Conservation (phyloP, 2,113 vertebrate species). For the Gobiocypris rarus region DNA sequence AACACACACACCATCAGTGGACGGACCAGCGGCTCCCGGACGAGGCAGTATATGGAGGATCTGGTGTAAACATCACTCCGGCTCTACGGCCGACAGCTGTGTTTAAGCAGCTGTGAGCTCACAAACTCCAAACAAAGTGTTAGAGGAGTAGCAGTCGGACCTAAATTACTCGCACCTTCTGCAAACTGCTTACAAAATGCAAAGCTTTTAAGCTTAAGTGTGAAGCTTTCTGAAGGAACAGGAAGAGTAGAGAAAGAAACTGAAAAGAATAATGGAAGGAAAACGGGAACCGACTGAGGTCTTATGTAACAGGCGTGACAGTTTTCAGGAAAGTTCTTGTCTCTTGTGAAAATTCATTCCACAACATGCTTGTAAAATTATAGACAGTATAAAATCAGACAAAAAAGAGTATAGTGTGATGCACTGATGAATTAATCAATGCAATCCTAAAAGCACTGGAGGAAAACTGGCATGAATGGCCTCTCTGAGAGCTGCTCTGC, state of each 20-base stretch:
- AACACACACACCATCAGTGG: neutral
- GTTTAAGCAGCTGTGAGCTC: conserved; percentile 74
- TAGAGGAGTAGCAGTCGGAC: conserved; percentile 48
- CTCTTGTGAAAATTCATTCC: no score
- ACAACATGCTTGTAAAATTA: neutral
- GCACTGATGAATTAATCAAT: neutral
- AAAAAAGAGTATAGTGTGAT: neutral
- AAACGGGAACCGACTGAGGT: neutral
- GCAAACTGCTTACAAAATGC: conserved; percentile 49
- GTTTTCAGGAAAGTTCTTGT: neutral
- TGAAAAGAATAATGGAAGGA: neutral
- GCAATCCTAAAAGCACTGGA: neutral
- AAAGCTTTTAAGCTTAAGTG: conserved; percentile 5
- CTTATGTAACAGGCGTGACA: neutral
- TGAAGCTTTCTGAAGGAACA: conserved; percentile 15
- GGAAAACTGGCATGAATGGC: neutral
- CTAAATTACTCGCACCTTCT: conserved; percentile 56
- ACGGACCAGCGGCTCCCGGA: conserved; percentile 5
- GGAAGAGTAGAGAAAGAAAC: neutral
- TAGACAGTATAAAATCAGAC: no score
- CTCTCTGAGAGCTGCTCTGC: no score
- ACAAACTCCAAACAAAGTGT: conserved; percentile 42
- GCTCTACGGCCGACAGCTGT: conserved; percentile 63
- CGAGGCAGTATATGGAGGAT: conserved; percentile 40
- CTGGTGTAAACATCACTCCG: conserved; percentile 53